A percentile compares a stretch with the other conserved stretches of the same genome.
phyloP scores from a whole-genome alignment of 1,140 invertebrate species.

The Octopus bimaculoides region DNA sequence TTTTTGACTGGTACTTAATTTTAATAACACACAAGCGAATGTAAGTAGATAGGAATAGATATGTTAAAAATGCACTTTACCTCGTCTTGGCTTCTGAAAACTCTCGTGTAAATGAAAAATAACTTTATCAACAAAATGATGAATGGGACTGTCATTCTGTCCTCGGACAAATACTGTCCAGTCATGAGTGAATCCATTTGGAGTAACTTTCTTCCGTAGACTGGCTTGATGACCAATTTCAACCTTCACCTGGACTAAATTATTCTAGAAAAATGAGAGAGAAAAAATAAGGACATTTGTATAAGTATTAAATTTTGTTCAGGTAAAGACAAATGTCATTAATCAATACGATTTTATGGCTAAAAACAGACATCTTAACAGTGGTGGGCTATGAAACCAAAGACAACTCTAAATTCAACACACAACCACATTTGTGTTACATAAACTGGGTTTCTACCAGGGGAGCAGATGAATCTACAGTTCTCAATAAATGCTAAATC shows the following conservation, averaged over 20 bases:
- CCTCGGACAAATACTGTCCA: constrained; percentile 96
- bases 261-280: background rate
- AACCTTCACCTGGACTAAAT: constrained; percentile 73
- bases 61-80: constrained; percentile 30
- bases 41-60: background rate
- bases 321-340: too few species aligned
- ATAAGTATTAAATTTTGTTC: too few species aligned
- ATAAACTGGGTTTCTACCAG: too few species aligned
- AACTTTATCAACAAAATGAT: constrained; percentile 91
- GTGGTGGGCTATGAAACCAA: too few species aligned
- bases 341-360: too few species aligned
- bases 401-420: too few species aligned
- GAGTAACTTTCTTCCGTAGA: constrained; percentile 73
- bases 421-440: too few species aligned
- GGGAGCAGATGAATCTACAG: too few species aligned
- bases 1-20: background rate
- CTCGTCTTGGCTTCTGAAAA: constrained; percentile 83
- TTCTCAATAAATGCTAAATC: too few species aligned
- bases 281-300: background rate
- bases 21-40: background rate
- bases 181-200: constrained; percentile 92
- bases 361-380: too few species aligned
- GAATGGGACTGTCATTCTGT: constrained; percentile 74
- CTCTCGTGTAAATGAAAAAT: constrained; percentile 89
- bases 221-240: constrained; percentile 88